Evolutionary conservation across 2,888 invertebrate species (phyloP), one percentile per base, ranked within the genome.

Genomic region (Aleiodes alternator): DNA sequence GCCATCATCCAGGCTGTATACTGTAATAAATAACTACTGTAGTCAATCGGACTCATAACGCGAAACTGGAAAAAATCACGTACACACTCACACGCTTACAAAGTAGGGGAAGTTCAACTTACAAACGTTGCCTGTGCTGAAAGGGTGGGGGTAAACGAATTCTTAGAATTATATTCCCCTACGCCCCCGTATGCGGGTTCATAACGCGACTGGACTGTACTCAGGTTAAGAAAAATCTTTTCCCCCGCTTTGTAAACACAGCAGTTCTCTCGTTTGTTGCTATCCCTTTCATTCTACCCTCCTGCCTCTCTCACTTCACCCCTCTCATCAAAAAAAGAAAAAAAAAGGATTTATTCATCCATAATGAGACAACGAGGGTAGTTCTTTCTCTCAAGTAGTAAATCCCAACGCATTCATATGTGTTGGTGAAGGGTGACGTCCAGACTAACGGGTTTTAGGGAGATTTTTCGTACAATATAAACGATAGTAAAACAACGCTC

Each of bases 261-360:
- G 38, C 55, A 55, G 55, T n/a, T 74, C 55, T 55, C 3, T 14
- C 16, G 7, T 55, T 29, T n/a, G 16, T 23, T 55, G 16, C 57
- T 34, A 12, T 68, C 38, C 51, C 72, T 78, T 57, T 51, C 57
- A 57, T 72, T 55, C 66, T 51, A 43, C 57, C 61, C 66, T 48
- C n/a, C 38, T 29, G 34, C 59, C 70, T 50, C 64, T 31, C 34
- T 23, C 23, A 23, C 23, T 23, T 23, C 16, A 16, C n/a, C 51
- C 48, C 53, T 7, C 23, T 66, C 50, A 23, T 6, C 69, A 59
- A 73, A 61, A 75, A 23, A 23, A 23, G 23, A 23, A 23, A 23
- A 23, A 23, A 23, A 23, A 23, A 23, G 76, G 74, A 80, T 82
- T 82, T 83, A 81, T 83, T 83, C 81, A 83, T 78, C 79, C 79